Percentiles rank a stretch among this genome's conserved stretches.
These are phyloP conservation scores for Doris montereyensis DNA, from an alignment of 2,888 invertebrate genomes.

Conservation along the genomic window DNA sequence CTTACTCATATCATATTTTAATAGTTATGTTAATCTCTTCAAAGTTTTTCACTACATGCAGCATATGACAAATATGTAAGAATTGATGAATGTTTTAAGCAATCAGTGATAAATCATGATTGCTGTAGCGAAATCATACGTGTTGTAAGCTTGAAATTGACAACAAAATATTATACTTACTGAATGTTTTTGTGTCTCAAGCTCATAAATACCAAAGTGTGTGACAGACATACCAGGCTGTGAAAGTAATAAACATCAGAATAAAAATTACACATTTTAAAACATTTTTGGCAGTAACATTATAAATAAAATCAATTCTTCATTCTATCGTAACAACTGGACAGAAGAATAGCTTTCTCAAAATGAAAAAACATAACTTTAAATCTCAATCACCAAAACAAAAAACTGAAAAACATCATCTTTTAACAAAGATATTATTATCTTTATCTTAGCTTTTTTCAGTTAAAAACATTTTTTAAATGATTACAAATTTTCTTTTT, in stretches of 20 bases:
- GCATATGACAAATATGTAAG: too few relatives aligned
- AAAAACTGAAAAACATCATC: not conserved
- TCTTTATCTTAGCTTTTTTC: too few relatives aligned
- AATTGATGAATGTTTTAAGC: not conserved
- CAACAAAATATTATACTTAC: constrained; percentile 42
- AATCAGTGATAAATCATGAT: not conserved
- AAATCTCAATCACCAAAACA: not conserved
- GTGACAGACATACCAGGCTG: constrained; percentile 59
- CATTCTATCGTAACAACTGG: too few relatives aligned
- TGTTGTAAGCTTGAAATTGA: not conserved
- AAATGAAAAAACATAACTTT: too few relatives aligned
- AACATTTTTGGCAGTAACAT: not conserved
- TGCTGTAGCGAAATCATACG: too few relatives aligned
- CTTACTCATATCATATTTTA: too few relatives aligned
- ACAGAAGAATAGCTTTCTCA: too few relatives aligned
- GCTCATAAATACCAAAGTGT: constrained; percentile 61
- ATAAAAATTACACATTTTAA: not conserved
- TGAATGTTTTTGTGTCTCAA: constrained; percentile 52
- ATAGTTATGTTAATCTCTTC: too few relatives aligned
- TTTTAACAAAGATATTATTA: not conserved
- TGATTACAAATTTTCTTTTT: not conserved
- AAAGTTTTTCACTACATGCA: too few relatives aligned
- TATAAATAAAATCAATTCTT: not conserved
- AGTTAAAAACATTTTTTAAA: too few relatives aligned
- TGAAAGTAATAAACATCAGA: constrained; percentile 37